Conservation (phyloP, 1,140 invertebrate species). For the Muscidifurax raptorellus region DNA sequence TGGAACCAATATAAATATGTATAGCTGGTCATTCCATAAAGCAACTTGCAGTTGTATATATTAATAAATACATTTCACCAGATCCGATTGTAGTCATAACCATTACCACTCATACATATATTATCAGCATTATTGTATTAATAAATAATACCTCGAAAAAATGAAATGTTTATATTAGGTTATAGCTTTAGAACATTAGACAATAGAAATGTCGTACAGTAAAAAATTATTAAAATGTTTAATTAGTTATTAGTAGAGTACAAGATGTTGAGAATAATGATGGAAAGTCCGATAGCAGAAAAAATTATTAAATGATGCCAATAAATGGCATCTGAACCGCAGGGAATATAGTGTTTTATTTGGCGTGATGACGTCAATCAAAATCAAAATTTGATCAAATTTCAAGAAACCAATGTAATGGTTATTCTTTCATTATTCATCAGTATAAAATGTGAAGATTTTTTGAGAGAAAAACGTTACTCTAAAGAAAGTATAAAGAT, state of each 20-base stretch:
- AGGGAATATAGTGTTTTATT: slow-evolving; percentile 26
- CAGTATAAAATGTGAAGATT: background rate
- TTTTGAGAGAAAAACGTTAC: background rate
- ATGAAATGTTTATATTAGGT: slow-evolving; percentile 59
- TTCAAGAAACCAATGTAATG: slow-evolving; percentile 39
- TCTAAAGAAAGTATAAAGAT: background rate
- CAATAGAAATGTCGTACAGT: slow-evolving; percentile 49
- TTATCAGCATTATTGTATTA: slow-evolving; percentile 63
- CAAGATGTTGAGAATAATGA: slow-evolving; percentile 23
- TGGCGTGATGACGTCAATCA: slow-evolving; percentile 2
- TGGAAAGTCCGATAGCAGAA: slow-evolving; percentile 47
- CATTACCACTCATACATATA: slow-evolving; percentile 51
- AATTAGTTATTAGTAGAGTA: slow-evolving; percentile 40
- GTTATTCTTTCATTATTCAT: background rate
- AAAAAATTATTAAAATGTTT: slow-evolving; percentile 43
- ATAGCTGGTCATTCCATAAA: slow-evolving; percentile 46
- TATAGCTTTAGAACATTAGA: slow-evolving; percentile 56
- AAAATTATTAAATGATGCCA: slow-evolving; percentile 18
- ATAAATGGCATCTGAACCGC: too few relatives aligned
- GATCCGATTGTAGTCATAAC: slow-evolving; percentile 49
- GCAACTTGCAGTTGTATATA: slow-evolving; percentile 52
- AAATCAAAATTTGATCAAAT: slow-evolving; percentile 48
- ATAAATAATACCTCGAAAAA: slow-evolving; percentile 57
- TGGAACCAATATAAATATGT: slow-evolving; percentile 12
- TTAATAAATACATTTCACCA: slow-evolving; percentile 50